Conservation (phyloP, 2,113 vertebrate genomes). For the Macroglossus sobrinus region DNA sequence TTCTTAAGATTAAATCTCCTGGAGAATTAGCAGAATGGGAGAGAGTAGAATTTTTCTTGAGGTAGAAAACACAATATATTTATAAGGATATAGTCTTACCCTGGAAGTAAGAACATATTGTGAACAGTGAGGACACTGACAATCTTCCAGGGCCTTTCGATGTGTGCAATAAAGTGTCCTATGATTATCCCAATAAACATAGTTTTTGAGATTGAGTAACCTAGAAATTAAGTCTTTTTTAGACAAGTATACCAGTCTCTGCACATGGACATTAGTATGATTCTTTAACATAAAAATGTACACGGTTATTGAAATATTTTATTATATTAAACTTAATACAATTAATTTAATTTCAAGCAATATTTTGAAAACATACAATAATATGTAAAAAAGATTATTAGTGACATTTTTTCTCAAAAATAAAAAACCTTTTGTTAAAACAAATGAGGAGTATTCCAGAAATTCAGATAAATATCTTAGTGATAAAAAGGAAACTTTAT, state of each 20-base stretch:
- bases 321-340: background rate
- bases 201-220: background rate
- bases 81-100: background rate
- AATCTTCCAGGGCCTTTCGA: background rate
- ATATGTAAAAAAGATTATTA: background rate
- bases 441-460: background rate
- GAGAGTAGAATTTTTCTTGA: background rate
- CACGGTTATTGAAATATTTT: background rate
- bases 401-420: background rate
- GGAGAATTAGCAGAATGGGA: background rate
- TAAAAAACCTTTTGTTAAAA: background rate
- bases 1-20: background rate
- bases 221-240: background rate
- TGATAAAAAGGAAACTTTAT: background rate
- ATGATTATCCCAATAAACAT: background rate
- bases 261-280: background rate
- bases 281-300: background rate
- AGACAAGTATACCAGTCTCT: background rate
- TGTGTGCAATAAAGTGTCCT: background rate
- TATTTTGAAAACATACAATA: background rate
- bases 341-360: background rate
- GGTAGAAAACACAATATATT: background rate
- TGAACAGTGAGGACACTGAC: background rate
- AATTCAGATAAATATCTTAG: background rate
- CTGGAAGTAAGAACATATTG: background rate